Base-by-base conservation (phyloP, 2,888 invertebrate genomes). In the Noctua janthe region DNA sequence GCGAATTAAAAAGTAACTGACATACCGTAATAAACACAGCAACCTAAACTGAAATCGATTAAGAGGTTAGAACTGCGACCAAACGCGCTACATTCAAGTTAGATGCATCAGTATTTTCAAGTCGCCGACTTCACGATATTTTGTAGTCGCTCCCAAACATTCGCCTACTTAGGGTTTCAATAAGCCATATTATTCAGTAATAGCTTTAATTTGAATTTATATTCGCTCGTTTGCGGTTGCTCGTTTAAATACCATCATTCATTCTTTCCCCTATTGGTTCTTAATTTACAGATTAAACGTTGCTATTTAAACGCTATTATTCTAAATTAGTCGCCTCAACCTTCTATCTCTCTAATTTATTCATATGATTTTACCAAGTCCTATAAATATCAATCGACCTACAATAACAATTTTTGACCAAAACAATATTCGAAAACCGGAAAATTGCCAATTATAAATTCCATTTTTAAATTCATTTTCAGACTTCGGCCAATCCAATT, bases 401-500 rank as follows among this genome's bases (percentile, higher is more conserved):
- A 43, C 13, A 29, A 5, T 11, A 70, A 51, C 39, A 39, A 64
- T n/a, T 15, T 54, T 47, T 20, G 8, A 43, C 35, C 20, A 62
- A 59, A 51, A 62, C 20, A 67, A 23, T 43, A 49, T 29, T 15
- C 54, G 5, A 35, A 75, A 39, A 67, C 15, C 59, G 23, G 29
- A 20, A 64, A 67, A 81, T 49, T 69, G 74, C 20, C 75, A 83
- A 81, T 74, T 72, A 72, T 35, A 64, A 81, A 84, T 59, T 49
- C 70, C 43, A 74, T 80, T 84, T 79, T 64, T 43, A 64, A 71
- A 74, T 71, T 66, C 39, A 72, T 70, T 64, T 66, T 29, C 75
- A 64, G 20, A 69, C 49, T 72, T 56, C 59, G 29, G 56, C 75
- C 76, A 77, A 79, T 76, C 78, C 72, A 75, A 71, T 86, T 81